A percentile compares a stretch with the other conserved stretches of the same genome.
phyloP scores from a whole-genome alignment of 2,888 invertebrate species.

The Busseola fusca region DNA sequence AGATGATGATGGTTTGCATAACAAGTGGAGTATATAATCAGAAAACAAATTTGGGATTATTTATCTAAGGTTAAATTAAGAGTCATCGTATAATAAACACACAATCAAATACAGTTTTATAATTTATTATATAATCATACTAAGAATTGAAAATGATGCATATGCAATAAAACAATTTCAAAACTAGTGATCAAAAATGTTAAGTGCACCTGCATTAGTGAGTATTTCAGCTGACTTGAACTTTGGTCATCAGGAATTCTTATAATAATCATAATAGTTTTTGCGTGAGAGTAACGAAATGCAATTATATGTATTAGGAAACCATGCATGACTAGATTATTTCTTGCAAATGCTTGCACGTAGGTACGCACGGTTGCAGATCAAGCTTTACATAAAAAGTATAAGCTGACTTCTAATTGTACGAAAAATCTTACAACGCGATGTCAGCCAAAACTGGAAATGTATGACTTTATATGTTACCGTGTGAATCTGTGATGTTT shows the following conservation, averaged over 20 bases:
- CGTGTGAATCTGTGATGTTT: background rate
- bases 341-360: conserved; percentile 14
- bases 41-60: conserved; percentile 28
- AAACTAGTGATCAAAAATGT: conserved; percentile 19
- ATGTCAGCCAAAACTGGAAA: no score
- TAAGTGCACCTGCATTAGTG: conserved; percentile 22
- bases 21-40: conserved; percentile 26
- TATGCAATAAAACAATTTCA: conserved; percentile 23
- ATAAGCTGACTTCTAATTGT: no score
- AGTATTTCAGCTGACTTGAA: conserved; percentile 31
- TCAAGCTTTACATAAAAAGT: no score
- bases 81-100: conserved; percentile 42
- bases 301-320: conserved; percentile 40
- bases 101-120: conserved; percentile 24
- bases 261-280: conserved; percentile 40
- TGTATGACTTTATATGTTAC: no score
- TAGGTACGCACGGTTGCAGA: no score
- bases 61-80: conserved; percentile 38
- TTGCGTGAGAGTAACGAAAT: conserved; percentile 46
- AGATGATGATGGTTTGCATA: conserved; percentile 18
- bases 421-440: no score
- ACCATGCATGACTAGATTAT: conserved; percentile 16
- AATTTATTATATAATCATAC: conserved; percentile 38
- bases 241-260: conserved; percentile 34
- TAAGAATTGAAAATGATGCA: conserved; percentile 3